Percentiles rank a stretch among this genome's conserved stretches.
These are phyloP conservation scores for Drosophila pseudotalamancana DNA, from an alignment of 2,888 invertebrate species.

Conservation along the genomic window DNA sequence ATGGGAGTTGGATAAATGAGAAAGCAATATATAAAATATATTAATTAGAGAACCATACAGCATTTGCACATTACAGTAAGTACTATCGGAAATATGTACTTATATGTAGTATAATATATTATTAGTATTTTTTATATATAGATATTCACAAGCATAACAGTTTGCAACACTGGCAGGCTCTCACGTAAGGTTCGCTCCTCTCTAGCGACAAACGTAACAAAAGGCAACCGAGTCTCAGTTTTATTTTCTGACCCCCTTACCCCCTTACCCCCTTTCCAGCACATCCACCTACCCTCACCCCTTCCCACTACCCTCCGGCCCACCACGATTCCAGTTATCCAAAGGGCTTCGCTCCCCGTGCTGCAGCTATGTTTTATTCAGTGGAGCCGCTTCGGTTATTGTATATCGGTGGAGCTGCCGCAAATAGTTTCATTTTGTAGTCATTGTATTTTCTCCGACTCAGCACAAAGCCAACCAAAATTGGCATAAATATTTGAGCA, in stretches of 20 bases:
- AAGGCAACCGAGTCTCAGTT: conserved; percentile 1
- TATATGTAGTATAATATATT: too few relatives aligned
- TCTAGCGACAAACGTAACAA: background rate
- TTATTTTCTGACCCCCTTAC: background rate
- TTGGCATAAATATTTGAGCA: conserved; percentile 67
- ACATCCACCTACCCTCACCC: too few relatives aligned
- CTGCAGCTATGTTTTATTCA: conserved; percentile 69
- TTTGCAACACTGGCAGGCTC: too few relatives aligned
- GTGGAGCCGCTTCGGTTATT: conserved; percentile 68
- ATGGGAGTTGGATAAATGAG: too few relatives aligned
- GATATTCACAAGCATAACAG: background rate
- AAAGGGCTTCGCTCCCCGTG: background rate
- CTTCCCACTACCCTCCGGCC: background rate
- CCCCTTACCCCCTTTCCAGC: too few relatives aligned
- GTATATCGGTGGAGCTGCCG: conserved; percentile 61
- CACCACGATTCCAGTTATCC: background rate
- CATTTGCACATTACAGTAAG: too few relatives aligned
- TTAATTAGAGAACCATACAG: too few relatives aligned
- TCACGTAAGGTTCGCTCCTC: background rate
- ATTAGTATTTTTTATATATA: background rate
- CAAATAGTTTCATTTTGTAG: conserved; percentile 77
- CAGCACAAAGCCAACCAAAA: conserved; percentile 61
- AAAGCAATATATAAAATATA: too few relatives aligned
- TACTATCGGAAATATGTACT: too few relatives aligned
- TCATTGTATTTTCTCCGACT: conserved; percentile 70